Evolutionary conservation across 2,113 vertebrate genomes (phyloP).

Genomic region (Oryctolagus cuniculus): mOryCun1.1 NC_091433.1:173365501-173366000

Average conservation of each 20-base stretch:
- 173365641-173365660: slow-evolving; percentile 77
- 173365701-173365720: slow-evolving; percentile 66
- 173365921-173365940: neutral
- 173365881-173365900: neutral
- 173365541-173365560: slow-evolving; percentile 74
- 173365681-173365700: slow-evolving; percentile 77
- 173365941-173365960: neutral
- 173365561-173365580: slow-evolving; percentile 81
- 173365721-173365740: slow-evolving; percentile 78
- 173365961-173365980: neutral
- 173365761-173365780: slow-evolving; percentile 56
- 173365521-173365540: slow-evolving; percentile 71
- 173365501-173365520: slow-evolving; percentile 76
- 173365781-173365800: neutral
- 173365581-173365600: slow-evolving; percentile 83
- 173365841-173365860: neutral
- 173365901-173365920: fast-evolving
- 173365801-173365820: neutral
- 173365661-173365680: slow-evolving; percentile 75
- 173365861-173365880: neutral
- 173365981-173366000: neutral
- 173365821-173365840: neutral
- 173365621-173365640: slow-evolving; percentile 76
- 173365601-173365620: slow-evolving; percentile 83
- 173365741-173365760: slow-evolving; percentile 70